Evolutionary conservation across 2,797 vertebrate species (phyloP).

Genomic region (Notoglanidium macrostoma): DNA sequence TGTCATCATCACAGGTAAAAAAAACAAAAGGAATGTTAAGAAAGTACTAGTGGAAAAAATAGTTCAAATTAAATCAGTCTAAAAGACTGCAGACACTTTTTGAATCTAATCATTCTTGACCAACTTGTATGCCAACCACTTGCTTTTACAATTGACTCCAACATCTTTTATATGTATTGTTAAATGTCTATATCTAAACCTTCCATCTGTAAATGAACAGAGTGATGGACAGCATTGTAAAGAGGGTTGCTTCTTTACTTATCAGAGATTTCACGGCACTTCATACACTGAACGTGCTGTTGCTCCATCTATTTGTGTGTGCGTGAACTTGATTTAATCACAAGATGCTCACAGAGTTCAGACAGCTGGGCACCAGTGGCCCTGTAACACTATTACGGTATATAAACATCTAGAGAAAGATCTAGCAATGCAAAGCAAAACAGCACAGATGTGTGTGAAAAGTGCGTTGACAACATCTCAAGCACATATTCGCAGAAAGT

Average conservation of each 20-base stretch:
- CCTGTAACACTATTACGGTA: neutral
- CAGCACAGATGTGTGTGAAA: neutral
- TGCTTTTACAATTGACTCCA: neutral
- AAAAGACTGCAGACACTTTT: neutral
- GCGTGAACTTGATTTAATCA: conserved; percentile 12
- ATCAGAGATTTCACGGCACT: neutral
- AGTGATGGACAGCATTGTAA: neutral
- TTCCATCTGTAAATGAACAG: neutral
- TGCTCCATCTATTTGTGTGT: neutral
- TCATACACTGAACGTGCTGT: neutral
- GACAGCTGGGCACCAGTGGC: conserved; percentile 18
- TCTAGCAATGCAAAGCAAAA: neutral
- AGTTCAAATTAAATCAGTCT: neutral
- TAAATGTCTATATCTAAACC: neutral
- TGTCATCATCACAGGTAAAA: neutral
- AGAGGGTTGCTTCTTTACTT: neutral
- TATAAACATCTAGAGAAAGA: neutral
- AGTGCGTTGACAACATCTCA: neutral
- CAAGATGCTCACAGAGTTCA: neutral
- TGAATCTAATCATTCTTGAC: neutral
- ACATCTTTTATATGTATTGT: neutral
- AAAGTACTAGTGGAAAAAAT: neutral
- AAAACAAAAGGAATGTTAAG: neutral
- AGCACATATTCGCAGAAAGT: neutral
- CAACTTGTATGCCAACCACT: neutral